These are phyloP conservation scores for Oxytorus armatus DNA, from an alignment of 2,888 invertebrate species.

Conservation along the genomic window DNA sequence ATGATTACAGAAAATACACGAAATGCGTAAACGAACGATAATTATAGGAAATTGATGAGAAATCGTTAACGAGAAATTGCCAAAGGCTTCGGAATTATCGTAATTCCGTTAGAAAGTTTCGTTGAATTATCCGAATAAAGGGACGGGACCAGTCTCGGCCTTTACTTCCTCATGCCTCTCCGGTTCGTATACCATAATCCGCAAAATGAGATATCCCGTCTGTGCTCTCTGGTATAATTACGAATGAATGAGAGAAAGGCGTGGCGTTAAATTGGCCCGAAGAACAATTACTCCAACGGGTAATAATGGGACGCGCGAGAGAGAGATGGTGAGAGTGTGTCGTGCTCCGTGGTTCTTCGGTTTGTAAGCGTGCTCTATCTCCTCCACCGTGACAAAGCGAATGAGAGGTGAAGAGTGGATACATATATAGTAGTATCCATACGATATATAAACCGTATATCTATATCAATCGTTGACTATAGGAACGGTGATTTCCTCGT, in stretches of 20 bases:
- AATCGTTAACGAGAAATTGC: constrained; percentile 49
- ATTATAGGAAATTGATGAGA: constrained; percentile 30
- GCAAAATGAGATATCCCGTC: constrained; percentile 49
- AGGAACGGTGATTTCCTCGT: constrained; percentile 47
- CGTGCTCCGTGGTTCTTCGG: constrained; percentile 50
- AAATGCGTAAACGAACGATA: constrained; percentile 5
- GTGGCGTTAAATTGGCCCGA: constrained; percentile 66
- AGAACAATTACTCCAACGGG: constrained; percentile 64
- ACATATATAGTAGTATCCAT: not conserved
- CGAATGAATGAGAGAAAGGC: constrained; percentile 67
- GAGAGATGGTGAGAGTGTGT: constrained; percentile 41
- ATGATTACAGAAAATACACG: not conserved
- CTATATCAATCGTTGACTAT: constrained; percentile 19
- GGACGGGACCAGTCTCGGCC: constrained; percentile 16
- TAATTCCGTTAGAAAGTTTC: constrained; percentile 46
- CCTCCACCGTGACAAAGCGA: constrained; percentile 13
- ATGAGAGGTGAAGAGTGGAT: constrained; percentile 14
- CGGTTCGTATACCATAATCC: constrained; percentile 49
- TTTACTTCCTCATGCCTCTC: constrained; percentile 24
- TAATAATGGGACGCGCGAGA: constrained; percentile 47
- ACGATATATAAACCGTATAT: no score
- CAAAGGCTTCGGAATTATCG: constrained; percentile 19
- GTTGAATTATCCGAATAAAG: constrained; percentile 33
- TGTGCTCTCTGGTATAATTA: constrained; percentile 53
- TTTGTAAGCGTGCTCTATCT: constrained; percentile 32